Conservation (phyloP, 2,888 invertebrate genomes). For the Ormia ochracea region DNA sequence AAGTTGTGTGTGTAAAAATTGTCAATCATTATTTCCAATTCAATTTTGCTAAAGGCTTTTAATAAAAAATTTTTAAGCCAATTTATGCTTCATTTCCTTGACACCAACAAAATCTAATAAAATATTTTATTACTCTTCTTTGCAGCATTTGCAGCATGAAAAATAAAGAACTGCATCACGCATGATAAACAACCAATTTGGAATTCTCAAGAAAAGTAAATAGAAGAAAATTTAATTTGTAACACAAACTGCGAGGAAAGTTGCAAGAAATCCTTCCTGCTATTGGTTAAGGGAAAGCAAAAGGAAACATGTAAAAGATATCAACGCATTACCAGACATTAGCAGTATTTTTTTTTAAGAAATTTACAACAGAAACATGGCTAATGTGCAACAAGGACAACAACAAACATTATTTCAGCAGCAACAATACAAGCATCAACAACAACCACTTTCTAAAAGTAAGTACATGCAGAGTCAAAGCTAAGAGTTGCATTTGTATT, state of each 20-base stretch:
- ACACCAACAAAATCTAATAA: conserved; percentile 33
- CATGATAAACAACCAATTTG: conserved; percentile 16
- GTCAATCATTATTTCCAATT: background rate
- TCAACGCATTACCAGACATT: background rate
- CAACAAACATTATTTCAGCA: conserved; percentile 13
- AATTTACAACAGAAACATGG: conserved; percentile 44
- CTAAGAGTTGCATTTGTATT: background rate
- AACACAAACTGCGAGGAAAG: conserved; percentile 3
- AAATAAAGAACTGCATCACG: background rate
- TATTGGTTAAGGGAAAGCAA: background rate
- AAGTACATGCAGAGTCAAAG: conserved; percentile 21
- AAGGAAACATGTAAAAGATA: conserved; percentile 32
- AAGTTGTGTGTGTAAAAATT: background rate
- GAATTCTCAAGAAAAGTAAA: conserved; percentile 21
- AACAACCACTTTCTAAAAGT: conserved; percentile 44
- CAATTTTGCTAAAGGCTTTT: background rate
- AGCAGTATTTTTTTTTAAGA: background rate
- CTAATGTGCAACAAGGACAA: conserved; percentile 55
- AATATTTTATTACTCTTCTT: conserved; percentile 1
- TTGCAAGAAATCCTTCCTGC: background rate
- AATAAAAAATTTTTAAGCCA: background rate
- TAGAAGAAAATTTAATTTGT: conserved; percentile 10
- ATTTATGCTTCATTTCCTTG: background rate
- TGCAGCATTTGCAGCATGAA: background rate
- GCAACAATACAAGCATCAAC: conserved; percentile 29